phyloP scores from a whole-genome alignment of 2,797 vertebrate genomes.

The Pseudochirops cupreus region DNA sequence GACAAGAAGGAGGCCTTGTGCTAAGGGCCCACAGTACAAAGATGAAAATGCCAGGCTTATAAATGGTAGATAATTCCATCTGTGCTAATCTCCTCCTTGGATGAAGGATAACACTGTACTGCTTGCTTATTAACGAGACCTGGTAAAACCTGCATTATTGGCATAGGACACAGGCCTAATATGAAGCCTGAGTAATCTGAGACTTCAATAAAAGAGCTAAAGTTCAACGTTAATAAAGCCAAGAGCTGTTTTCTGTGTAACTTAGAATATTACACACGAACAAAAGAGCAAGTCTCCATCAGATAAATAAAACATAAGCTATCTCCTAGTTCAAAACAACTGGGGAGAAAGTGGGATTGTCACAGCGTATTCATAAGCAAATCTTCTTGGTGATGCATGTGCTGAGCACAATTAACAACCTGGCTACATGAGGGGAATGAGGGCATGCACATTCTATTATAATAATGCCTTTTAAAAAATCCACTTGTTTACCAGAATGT shows the following conservation, averaged over 20 bases:
- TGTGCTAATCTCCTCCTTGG: not conserved
- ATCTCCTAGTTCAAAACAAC: not conserved
- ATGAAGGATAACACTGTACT: not conserved
- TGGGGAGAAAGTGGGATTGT: not conserved
- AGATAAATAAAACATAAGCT: constrained; percentile 25
- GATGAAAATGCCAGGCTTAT: not conserved
- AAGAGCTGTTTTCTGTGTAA: constrained; percentile 5
- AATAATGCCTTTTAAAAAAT: constrained; percentile 43
- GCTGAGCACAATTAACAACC: constrained; percentile 18
- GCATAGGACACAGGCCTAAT: not conserved
- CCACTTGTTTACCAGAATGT: constrained; percentile 76
- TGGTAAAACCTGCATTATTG: constrained; percentile 21
- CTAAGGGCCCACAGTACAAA: not conserved
- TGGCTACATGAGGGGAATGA: not conserved
- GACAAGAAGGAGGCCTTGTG: not conserved
- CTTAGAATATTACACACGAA: not conserved
- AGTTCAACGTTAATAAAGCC: constrained; percentile 57
- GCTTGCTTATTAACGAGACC: constrained; percentile 9
- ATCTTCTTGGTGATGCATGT: not conserved
- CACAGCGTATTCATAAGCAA: not conserved
- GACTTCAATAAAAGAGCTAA: not conserved
- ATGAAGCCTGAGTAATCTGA: not conserved
- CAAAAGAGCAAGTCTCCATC: constrained; percentile 5
- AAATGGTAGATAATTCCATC: not conserved
- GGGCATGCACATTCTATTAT: constrained; percentile 46